Evolutionary conservation across 2,888 invertebrate species (phyloP).

Genomic region (Cenopis cana): DNA sequence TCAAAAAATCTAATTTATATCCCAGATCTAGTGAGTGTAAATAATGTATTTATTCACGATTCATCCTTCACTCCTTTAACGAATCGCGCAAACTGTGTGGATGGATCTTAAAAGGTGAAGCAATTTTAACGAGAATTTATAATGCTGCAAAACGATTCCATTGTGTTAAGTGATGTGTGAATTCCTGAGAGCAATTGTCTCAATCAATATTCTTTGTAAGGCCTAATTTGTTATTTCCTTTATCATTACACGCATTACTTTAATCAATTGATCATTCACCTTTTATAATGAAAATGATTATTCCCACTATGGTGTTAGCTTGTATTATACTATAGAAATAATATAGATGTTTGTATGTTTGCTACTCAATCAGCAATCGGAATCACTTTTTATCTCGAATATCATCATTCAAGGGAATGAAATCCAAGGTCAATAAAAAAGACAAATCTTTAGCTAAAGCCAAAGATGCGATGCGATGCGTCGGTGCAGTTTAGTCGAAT

Average conservation of each 20-base stretch:
- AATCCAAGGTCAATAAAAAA: too few relatives aligned
- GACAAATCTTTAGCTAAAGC: too few relatives aligned
- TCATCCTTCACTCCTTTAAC: background rate
- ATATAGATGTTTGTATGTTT: too few relatives aligned
- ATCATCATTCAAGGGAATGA: too few relatives aligned
- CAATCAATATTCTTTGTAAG: constrained; percentile 39
- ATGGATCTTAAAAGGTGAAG: constrained; percentile 15
- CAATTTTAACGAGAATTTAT: constrained; percentile 38
- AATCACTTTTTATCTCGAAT: too few relatives aligned
- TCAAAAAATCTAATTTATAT: too few relatives aligned
- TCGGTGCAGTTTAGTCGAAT: too few relatives aligned
- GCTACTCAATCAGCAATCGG: too few relatives aligned
- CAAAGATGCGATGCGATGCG: too few relatives aligned
- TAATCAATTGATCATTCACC: constrained; percentile 10
- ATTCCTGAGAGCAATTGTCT: constrained; percentile 40
- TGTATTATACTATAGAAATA: too few relatives aligned
- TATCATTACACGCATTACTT: constrained; percentile 1
- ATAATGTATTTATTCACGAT: background rate
- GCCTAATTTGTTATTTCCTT: constrained; percentile 44
- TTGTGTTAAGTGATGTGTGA: constrained; percentile 43
- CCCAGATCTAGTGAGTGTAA: too few relatives aligned
- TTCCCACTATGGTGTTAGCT: background rate
- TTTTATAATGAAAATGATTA: constrained; percentile 8
- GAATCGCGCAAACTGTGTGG: background rate
- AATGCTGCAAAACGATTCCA: constrained; percentile 30